Evolutionary conservation across 2,888 invertebrate species (phyloP).

Genomic region (Caenorhabditis sp.): DNA sequence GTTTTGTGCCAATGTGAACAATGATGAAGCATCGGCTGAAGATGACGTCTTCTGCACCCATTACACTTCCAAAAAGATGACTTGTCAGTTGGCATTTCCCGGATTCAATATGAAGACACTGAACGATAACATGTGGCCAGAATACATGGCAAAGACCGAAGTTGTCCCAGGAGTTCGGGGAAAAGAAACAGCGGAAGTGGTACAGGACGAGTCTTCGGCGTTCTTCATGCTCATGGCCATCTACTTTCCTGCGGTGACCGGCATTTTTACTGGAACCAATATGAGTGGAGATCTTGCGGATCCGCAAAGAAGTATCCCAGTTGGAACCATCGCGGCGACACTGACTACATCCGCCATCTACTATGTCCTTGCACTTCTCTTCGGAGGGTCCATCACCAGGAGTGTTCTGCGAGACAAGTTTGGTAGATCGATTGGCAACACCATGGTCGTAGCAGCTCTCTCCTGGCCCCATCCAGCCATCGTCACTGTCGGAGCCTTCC

Average conservation of each 20-base stretch:
- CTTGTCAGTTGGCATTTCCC: constrained; percentile 90
- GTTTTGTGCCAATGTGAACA: constrained; percentile 72
- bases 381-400: constrained; percentile 94
- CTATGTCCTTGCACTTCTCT: constrained; percentile 90
- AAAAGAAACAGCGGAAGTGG: constrained; percentile 85
- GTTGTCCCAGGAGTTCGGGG: constrained; percentile 75
- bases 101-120: constrained; percentile 95
- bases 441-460: constrained; percentile 95
- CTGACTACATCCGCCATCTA: constrained; percentile 96
- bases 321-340: constrained; percentile 97
- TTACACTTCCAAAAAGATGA: constrained; percentile 75
- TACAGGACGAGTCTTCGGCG: constrained; percentile 90
- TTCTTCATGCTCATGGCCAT: constrained; percentile 98
- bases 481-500: constrained; percentile 96
- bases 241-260: constrained; percentile 99
- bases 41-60: constrained; percentile 72
- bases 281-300: constrained; percentile 96
- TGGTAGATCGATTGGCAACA: constrained; percentile 96
- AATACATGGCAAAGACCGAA: constrained; percentile 78
- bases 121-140: constrained; percentile 75
- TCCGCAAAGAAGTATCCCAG: constrained; percentile 98
- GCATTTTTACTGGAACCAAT: constrained; percentile 99
- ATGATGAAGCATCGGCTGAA: constrained; percentile 45
- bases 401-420: constrained; percentile 97
- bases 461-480: constrained; percentile 99